phyloP scores from a whole-genome alignment of 2,797 vertebrate genomes.

The Australoheros facetus region DNA sequence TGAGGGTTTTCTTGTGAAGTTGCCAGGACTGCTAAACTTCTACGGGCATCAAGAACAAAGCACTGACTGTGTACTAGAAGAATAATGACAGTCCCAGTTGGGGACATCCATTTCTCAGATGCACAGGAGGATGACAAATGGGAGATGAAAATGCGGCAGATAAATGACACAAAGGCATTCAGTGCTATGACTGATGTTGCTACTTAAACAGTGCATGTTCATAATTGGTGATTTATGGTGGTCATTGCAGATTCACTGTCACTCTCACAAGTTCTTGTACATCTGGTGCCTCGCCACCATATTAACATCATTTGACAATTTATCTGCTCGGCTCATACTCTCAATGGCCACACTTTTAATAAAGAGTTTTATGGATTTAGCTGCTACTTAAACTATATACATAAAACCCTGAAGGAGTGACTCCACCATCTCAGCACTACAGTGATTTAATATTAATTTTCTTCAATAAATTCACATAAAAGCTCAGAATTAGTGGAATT shows the following conservation, averaged over 20 bases:
- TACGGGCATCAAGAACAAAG: constrained; percentile 50
- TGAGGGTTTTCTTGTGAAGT: constrained; percentile 35
- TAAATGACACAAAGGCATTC: constrained; percentile 76
- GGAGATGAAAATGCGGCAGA: constrained; percentile 75
- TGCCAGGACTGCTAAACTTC: constrained; percentile 48
- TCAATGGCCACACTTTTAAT: constrained; percentile 54
- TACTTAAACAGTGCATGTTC: constrained; percentile 75
- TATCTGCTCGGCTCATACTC: constrained; percentile 53
- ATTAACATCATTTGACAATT: constrained; percentile 64
- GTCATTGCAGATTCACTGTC: constrained; percentile 71
- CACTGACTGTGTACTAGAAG: constrained; percentile 53
- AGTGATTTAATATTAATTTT: neutral
- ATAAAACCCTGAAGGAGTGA: constrained; percentile 39
- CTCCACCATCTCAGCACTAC: constrained; percentile 1
- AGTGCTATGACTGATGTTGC: constrained; percentile 78
- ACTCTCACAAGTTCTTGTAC: constrained; percentile 53
- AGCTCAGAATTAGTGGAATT: neutral
- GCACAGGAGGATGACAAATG: constrained; percentile 73
- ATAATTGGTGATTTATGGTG: constrained; percentile 84
- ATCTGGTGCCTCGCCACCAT: constrained; percentile 40
- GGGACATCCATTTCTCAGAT: constrained; percentile 78
- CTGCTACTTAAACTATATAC: constrained; percentile 20
- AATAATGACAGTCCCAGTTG: constrained; percentile 62
- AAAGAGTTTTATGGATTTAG: constrained; percentile 49
- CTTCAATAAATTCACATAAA: neutral